Percentiles rank a stretch among this genome's conserved stretches.
Conservation (phyloP, 2,888 invertebrate genomes). For the Teleogryllus oceanicus region DNA sequence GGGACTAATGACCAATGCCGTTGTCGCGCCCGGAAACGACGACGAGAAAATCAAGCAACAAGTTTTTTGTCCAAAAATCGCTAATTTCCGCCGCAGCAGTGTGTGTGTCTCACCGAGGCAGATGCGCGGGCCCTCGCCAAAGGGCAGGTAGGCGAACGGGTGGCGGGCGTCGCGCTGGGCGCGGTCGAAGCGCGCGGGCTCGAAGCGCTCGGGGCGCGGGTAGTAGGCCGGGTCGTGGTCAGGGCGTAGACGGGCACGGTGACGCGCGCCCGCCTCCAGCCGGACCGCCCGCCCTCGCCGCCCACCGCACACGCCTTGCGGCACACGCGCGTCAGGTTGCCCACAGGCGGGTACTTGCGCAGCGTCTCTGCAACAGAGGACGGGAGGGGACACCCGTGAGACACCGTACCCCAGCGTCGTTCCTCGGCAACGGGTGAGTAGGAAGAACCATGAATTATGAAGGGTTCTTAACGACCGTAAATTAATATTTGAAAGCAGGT, state of each 20-base stretch:
- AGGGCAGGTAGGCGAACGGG: constrained; percentile 54
- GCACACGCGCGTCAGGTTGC: constrained; percentile 52
- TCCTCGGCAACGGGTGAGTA: no score
- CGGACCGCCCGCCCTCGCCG: constrained; percentile 48
- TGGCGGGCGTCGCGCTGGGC: constrained; percentile 49
- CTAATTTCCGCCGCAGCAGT: no score
- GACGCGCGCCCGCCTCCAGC: constrained; percentile 54
- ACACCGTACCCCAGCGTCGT: no score
- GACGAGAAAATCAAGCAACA: no score
- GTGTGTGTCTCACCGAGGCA: constrained; percentile 53
- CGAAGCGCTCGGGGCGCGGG: constrained; percentile 55
- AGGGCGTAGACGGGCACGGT: constrained; percentile 56
- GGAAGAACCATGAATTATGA: no score
- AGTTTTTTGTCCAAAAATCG: no score
- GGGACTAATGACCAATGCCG: no score
- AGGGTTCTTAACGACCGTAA: no score
- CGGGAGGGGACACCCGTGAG: no score
- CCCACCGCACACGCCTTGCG: constrained; percentile 54
- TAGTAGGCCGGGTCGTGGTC: constrained; percentile 56
- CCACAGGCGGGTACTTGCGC: constrained; percentile 58
- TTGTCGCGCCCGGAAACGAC: no score
- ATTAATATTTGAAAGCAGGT: no score
- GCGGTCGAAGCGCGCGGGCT: constrained; percentile 57
- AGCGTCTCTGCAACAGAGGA: constrained; percentile 51
- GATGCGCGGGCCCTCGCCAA: constrained; percentile 56